A percentile compares a stretch with the other conserved stretches of the same genome.
phyloP scores from a whole-genome alignment of 2,797 vertebrate species.

The Gadopsis bispinosus region DNA sequence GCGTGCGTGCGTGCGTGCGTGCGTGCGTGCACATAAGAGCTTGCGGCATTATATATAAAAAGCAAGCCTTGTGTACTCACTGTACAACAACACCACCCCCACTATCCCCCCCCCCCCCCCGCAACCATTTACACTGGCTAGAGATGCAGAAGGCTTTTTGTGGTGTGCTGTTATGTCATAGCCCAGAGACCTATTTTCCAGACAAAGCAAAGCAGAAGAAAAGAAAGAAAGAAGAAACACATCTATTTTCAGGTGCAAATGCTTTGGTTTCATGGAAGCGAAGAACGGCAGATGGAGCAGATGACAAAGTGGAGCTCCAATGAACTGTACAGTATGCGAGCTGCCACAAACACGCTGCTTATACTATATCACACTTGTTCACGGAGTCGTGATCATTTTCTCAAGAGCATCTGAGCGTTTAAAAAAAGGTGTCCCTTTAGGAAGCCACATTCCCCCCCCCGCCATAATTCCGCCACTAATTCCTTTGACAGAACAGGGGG shows the following conservation, averaged over 20 bases:
- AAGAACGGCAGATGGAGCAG: background rate
- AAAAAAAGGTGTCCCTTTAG: constrained; percentile 35
- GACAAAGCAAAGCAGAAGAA: constrained; percentile 60
- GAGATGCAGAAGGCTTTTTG: constrained; percentile 71
- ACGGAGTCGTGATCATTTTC: background rate
- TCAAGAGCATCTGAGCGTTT: constrained; percentile 17
- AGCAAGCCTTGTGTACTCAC: constrained; percentile 71
- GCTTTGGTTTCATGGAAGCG: constrained; percentile 7
- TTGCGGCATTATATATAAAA: constrained; percentile 59
- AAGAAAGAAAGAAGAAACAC: constrained; percentile 9
- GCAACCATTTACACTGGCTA: constrained; percentile 53
- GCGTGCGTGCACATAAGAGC: constrained; percentile 30
- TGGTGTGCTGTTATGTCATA: constrained; percentile 82
- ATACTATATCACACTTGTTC: background rate
- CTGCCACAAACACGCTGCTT: constrained; percentile 12
- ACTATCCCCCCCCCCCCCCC: constrained; percentile 66
- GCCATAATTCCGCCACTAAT: constrained; percentile 51
- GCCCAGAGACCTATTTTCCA: constrained; percentile 72
- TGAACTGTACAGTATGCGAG: background rate
- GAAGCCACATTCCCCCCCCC: constrained; percentile 53
- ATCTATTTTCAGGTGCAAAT: constrained; percentile 40
- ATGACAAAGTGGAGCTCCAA: background rate
- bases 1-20: constrained; percentile 17
- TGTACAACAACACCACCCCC: constrained; percentile 75
- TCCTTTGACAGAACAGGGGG: constrained; percentile 56